Evolutionary conservation across 2,888 invertebrate species (phyloP), one percentile per base, ranked within the genome.

Genomic region (Heliconius charithonia): DNA sequence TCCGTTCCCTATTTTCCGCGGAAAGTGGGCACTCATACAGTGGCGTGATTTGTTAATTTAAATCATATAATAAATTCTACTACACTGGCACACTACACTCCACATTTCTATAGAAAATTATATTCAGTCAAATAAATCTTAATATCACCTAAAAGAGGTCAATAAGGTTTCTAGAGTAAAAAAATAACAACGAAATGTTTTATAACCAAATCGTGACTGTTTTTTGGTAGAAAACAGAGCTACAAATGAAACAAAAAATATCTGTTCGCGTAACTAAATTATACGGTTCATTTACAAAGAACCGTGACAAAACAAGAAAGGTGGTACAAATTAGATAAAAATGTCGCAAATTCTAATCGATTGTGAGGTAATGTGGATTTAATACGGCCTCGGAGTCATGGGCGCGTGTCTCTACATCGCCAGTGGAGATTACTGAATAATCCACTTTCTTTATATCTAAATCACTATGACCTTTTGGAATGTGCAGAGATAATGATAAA

Each of bases 361-460:
- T 91, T 87, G 87, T 84, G 88, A 90, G 89, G 89, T 93, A 93
- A 94, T 91, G 93, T 92, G 88, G 90, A 89, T 91, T 91, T 92
- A 92, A 92, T 91, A 89, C 90, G 89, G 88, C 86, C 85, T 80
- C 85, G 81, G 84, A 87, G 87, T 84, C 85, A 83, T 85, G 85
- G 87, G 87, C 89, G 92, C 93, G 94, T 93, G 94, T 87, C 90
- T 85, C 89, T 83, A 88, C 92, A 90, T 90, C 88, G 85, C 87
- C 86, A 86, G 83, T 80, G 83, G 87, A 91, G 93, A 91, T 94
- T 93, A 94, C 87, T 77, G 85, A 79, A 85, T 93, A 93, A 93
- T 92, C 93, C 91, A 85, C 88, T 87, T 91, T 91, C 90, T 92
- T 91, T 89, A 90, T 89, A 89, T 86, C 90, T 89, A 90, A 90